phyloP scores from a whole-genome alignment of 2,113 vertebrate genomes.

The Stegostoma tigrinum region DNA sequence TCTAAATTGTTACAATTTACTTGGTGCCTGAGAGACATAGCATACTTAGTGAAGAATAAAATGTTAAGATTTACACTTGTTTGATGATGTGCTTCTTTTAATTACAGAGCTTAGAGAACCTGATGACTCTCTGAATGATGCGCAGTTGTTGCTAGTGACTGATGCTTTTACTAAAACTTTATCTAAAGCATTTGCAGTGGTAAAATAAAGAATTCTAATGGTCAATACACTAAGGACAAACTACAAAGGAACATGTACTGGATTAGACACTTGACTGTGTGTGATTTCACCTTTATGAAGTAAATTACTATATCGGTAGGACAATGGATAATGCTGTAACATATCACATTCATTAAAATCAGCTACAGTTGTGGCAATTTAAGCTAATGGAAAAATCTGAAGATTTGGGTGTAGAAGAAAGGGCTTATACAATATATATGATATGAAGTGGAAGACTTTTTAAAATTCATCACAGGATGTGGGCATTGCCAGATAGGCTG shows the following conservation, averaged over 20 bases:
- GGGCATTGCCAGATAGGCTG: no score
- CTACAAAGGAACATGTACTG: background rate
- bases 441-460: background rate
- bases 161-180: background rate
- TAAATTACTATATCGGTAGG: background rate
- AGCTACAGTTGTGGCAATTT: background rate
- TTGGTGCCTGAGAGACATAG: background rate
- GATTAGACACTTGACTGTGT: background rate
- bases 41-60: background rate
- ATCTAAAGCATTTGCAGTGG: background rate
- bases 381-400: background rate
- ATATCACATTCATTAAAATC: background rate
- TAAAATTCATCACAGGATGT: no score
- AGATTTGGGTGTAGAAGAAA: background rate
- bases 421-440: background rate
- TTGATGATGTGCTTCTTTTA: conserved; percentile 18
- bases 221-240: background rate
- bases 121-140: background rate
- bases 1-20: background rate
- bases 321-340: background rate
- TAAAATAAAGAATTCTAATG: conserved; percentile 3
- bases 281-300: background rate
- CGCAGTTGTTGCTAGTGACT: background rate
- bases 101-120: background rate
- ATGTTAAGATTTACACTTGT: background rate